A percentile compares a stretch with the other conserved stretches of the same genome.
These are phyloP conservation scores for Ptyas mucosa DNA, from an alignment of 2,113 vertebrate species.

Conservation along the genomic window DNA sequence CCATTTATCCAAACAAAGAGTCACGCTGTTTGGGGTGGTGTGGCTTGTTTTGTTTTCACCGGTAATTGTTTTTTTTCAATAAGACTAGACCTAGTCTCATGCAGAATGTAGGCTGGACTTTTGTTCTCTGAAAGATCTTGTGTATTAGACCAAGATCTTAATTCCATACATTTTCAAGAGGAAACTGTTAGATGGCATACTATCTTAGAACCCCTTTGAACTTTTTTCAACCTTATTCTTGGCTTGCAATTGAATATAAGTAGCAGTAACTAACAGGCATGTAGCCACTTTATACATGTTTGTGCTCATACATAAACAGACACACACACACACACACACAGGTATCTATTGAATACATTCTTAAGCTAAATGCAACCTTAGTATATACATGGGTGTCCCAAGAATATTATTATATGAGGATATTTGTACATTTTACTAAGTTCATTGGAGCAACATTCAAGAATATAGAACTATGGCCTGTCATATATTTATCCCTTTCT, in stretches of 20 bases:
- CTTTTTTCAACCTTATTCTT: neutral
- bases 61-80: neutral
- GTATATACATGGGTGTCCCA: neutral
- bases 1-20: neutral
- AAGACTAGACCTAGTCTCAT: neutral
- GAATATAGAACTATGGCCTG: neutral
- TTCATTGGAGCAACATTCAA: neutral
- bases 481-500: neutral
- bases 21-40: neutral
- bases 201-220: neutral
- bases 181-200: neutral
- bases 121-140: neutral
- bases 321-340: neutral
- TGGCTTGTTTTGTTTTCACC: neutral
- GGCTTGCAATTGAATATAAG: neutral
- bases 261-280: neutral
- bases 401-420: neutral
- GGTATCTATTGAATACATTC: neutral
- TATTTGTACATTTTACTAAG: neutral
- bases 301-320: neutral
- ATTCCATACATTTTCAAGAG: neutral
- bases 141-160: neutral
- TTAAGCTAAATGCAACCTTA: neutral
- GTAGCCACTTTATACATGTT: neutral
- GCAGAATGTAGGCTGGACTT: neutral